Evolutionary conservation across 2,113 vertebrate species (phyloP).

Genomic region (Gracilinanus agilis): DNA sequence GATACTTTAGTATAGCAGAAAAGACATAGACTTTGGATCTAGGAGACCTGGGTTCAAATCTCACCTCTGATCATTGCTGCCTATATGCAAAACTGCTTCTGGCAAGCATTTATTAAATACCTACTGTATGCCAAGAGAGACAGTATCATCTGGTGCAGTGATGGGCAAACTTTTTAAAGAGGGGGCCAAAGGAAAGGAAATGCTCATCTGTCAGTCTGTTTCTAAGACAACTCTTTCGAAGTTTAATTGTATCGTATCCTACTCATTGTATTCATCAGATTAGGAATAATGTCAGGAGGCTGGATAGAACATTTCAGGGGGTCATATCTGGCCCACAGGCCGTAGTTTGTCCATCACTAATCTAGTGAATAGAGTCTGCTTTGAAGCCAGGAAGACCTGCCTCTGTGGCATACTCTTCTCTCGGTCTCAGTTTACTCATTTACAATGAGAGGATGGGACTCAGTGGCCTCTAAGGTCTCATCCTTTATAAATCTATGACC

Average conservation of each 20-base stretch:
- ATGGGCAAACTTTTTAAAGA: too few species aligned
- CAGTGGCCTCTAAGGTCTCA: neutral
- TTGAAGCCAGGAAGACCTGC: neutral
- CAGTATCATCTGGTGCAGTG: neutral
- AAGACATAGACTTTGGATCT: neutral
- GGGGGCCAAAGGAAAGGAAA: too few species aligned
- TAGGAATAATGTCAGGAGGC: too few species aligned
- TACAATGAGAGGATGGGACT: neutral
- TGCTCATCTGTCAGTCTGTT: too few species aligned
- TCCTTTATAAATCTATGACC: neutral
- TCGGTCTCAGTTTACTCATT: neutral
- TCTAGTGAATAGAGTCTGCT: neutral
- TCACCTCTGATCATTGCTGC: neutral
- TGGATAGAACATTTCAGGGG: too few species aligned
- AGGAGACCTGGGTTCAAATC: neutral
- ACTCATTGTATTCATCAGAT: too few species aligned
- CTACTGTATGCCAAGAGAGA: neutral
- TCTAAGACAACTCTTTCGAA: too few species aligned
- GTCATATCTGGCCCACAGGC: too few species aligned
- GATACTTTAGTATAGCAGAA: neutral
- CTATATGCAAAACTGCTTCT: neutral
- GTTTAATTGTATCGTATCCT: too few species aligned
- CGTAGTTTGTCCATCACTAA: too few species aligned
- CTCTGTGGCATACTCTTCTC: neutral
- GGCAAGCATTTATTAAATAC: neutral